These are phyloP conservation scores for Frankliniella fusca DNA, from an alignment of 2,888 invertebrate genomes.

Conservation along the genomic window DNA sequence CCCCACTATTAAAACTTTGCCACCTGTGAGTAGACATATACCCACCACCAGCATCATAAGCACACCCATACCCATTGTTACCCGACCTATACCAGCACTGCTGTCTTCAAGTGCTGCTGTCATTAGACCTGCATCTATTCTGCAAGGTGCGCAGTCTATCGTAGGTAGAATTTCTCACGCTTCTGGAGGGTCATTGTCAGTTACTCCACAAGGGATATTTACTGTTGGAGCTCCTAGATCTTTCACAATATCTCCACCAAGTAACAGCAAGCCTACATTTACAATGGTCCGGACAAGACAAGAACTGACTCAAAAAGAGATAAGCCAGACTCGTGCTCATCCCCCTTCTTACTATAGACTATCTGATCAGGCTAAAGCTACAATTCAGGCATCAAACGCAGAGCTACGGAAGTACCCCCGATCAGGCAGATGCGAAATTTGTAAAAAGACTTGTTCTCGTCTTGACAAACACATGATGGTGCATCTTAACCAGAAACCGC, in stretches of 20 bases:
- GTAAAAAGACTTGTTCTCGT: not conserved
- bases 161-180: not conserved
- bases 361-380: not conserved
- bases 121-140: not conserved
- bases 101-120: not conserved
- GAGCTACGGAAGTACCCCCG: not conserved
- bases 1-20: not conserved
- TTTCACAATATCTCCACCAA: not conserved
- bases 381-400: not conserved
- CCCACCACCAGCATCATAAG: not conserved
- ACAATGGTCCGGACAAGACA: not conserved
- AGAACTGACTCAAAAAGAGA: too few relatives aligned
- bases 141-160: not conserved
- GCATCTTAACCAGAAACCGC: slow-evolving; percentile 5
- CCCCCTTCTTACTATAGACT: not conserved
- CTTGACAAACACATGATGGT: slow-evolving; percentile 18
- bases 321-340: not conserved
- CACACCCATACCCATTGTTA: too few relatives aligned
- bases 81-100: too few relatives aligned
- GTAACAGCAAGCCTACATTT: not conserved
- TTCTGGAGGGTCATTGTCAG: not conserved
- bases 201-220: not conserved
- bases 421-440: not conserved
- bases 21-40: not conserved
- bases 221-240: not conserved